Conservation (phyloP, 2,797 vertebrate genomes). For the Sus cebifrons region DNA sequence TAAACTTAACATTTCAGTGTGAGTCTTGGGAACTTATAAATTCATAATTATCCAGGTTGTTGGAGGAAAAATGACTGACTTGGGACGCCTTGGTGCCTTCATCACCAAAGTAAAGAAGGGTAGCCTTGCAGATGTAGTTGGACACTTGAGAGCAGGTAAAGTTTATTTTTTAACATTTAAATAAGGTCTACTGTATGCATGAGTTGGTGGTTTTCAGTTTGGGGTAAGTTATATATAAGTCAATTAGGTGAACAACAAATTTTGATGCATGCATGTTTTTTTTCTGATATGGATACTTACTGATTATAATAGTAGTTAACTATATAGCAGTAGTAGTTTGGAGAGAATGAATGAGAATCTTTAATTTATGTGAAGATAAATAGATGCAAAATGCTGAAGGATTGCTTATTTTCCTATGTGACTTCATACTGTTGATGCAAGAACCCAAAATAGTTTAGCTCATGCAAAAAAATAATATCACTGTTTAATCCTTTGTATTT, state of each 20-base stretch:
- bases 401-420: neutral
- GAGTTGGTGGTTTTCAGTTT: constrained; percentile 55
- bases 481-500: constrained; percentile 25
- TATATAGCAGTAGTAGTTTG: neutral
- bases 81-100: constrained; percentile 98
- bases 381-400: neutral
- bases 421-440: neutral
- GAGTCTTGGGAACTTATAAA: constrained; percentile 77
- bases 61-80: constrained; percentile 99
- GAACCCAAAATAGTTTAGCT: constrained; percentile 22
- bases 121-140: constrained; percentile 98
- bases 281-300: neutral
- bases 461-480: neutral
- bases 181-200: neutral
- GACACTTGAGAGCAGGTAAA: constrained; percentile 98
- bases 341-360: neutral
- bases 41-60: constrained; percentile 93
- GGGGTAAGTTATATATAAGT: neutral
- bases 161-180: constrained; percentile 22
- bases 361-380: constrained; percentile 48
- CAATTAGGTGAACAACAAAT: constrained; percentile 3
- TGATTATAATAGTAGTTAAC: neutral
- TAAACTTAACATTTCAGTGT: neutral
- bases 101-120: constrained; percentile 99
- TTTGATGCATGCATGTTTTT: constrained; percentile 18